These are phyloP conservation scores for Mobula hypostoma DNA, from an alignment of 2,113 vertebrate genomes.

Conservation along the genomic window DNA sequence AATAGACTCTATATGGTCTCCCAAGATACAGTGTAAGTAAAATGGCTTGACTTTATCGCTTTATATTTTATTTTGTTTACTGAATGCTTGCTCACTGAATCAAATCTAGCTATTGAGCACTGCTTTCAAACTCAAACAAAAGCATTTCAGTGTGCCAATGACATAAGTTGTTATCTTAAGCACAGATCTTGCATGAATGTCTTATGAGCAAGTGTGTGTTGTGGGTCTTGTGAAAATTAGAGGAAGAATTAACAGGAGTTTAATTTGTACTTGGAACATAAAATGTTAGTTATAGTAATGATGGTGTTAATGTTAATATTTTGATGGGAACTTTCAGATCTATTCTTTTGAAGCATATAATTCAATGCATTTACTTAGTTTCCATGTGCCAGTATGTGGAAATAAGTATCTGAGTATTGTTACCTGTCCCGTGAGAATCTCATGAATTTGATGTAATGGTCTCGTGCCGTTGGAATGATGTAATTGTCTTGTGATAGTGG, in stretches of 20 bases:
- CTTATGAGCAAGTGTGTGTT: not conserved
- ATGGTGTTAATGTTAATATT: not conserved
- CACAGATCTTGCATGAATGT: not conserved
- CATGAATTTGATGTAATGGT: no score
- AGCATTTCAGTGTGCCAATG: not conserved
- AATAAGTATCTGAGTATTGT: no score
- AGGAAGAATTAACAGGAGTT: no score
- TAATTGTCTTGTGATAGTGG: no score
- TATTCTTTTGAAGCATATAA: not conserved
- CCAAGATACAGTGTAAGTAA: not conserved
- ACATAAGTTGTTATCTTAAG: not conserved
- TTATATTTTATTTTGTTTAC: not conserved
- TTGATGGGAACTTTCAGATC: not conserved
- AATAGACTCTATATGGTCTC: not conserved
- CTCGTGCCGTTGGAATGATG: no score
- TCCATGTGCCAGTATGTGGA: not conserved
- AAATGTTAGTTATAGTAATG: not conserved
- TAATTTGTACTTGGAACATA: not conserved
- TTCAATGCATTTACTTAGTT: not conserved
- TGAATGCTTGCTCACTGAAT: not conserved
- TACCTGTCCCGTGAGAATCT: no score
- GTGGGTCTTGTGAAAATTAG: not conserved
- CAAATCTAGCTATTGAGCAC: not conserved
- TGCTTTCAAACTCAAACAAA: not conserved
- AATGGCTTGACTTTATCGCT: not conserved